Conservation (phyloP, 2,113 vertebrate species). For the Lepisosteus oculatus region DNA sequence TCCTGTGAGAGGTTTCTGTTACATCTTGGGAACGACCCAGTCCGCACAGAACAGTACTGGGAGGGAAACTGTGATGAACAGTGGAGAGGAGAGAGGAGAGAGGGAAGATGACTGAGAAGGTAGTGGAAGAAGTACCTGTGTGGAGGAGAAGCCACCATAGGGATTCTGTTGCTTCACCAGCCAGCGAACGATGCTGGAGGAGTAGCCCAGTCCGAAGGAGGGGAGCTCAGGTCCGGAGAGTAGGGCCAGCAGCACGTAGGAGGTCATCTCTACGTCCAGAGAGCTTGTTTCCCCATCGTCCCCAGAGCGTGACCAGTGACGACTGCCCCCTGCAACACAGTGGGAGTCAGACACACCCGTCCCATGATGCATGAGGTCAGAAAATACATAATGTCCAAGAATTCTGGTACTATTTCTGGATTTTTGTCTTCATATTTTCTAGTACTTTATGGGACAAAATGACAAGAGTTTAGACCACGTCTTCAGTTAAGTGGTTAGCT, state of each 20-base stretch:
- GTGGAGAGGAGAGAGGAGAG: too few relatives aligned
- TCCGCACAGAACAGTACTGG: too few relatives aligned
- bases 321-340: conserved; percentile 41
- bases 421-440: too few relatives aligned
- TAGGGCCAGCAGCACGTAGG: conserved; percentile 69
- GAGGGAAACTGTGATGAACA: too few relatives aligned
- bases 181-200: conserved; percentile 71
- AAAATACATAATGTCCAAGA: too few relatives aligned
- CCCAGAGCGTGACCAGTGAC: conserved; percentile 50
- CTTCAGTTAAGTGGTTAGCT: too few relatives aligned
- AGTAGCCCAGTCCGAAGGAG: conserved; percentile 52
- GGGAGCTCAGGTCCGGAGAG: conserved; percentile 50
- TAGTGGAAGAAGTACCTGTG: conserved; percentile 64
- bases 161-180: conserved; percentile 73
- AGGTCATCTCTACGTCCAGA: conserved; percentile 73
- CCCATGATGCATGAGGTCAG: too few relatives aligned
- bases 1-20: too few relatives aligned
- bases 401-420: too few relatives aligned
- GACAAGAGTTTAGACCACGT: too few relatives aligned
- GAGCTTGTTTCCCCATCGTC: conserved; percentile 45
- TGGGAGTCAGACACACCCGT: not conserved
- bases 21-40: too few relatives aligned
- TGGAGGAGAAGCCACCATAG: conserved; percentile 78
- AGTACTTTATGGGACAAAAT: too few relatives aligned
- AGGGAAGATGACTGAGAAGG: not conserved